Evolutionary conservation across 1,140 invertebrate genomes (phyloP), one percentile per base, ranked within the genome.

Genomic region (Cotesia typhae): DNA sequence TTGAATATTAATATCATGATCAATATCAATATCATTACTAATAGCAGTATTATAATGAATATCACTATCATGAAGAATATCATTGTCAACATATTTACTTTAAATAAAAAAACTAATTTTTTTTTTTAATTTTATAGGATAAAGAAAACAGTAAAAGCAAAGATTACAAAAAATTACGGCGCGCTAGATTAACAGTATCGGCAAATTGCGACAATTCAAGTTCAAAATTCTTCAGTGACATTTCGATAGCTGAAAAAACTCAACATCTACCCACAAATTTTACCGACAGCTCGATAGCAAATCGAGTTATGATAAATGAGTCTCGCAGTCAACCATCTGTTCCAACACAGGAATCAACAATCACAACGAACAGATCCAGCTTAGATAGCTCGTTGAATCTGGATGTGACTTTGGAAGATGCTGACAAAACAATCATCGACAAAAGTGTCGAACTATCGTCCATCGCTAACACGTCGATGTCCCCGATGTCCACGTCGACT

Each of bases 141-240:
- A 87, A 87, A 76, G 85, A 86, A 76, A 87, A 86, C 74, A 84
- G 81, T 28, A 87, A 87, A 72, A 59, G 75, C 7, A 69, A 73
- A 10, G 80, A 82, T 59, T 80, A 77, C 35, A 86, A 86, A 70
- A 87, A 86, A 71, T 66, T 81, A 59, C 79, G 85, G 69, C 83
- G 83, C 72, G 71, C 75, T 3, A 80, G 84, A 7, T 74, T 75
- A 12, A 28, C 65, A 51, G 73, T 68, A 5, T 78, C 80, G 7
- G 74, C 76, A 10, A 81, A 80, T 74, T 80, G 69, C 52, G 85
- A 87, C 10, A 71, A 76, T 20, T 81, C 80, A 14, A 17, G 28
- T 28, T 28, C 84, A 0, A 86, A 84, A 75, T 87, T 87, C 76
- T 87, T 9, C 3, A 47, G 87, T 59, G 84, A 86, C 67, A 77